Evolutionary conservation across 2,797 vertebrate species (phyloP).

Genomic region (Neosilurus mollespiculum): DNA sequence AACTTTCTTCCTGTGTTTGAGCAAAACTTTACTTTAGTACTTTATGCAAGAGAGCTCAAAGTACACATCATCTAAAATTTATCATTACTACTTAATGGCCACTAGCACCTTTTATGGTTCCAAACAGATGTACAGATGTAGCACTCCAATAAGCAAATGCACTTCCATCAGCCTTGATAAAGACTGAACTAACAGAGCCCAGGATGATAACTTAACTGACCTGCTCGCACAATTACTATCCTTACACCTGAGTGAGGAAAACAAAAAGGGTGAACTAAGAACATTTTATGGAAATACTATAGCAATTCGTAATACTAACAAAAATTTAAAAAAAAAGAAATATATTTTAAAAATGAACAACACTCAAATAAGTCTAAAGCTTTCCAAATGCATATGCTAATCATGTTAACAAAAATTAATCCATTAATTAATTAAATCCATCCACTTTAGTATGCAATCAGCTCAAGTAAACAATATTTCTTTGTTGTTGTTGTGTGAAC

Average conservation of each 20-base stretch:
- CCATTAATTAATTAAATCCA: too few species aligned
- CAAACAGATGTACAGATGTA: conserved; percentile 4
- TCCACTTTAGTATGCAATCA: not conserved
- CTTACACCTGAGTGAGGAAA: not conserved
- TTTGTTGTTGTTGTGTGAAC: not conserved
- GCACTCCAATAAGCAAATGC: not conserved
- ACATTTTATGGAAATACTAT: not conserved
- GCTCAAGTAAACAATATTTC: not conserved
- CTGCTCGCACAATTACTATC: not conserved
- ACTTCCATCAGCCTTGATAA: not conserved
- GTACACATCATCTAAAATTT: not conserved
- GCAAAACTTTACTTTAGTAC: not conserved
- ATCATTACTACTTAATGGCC: conserved; percentile 2
- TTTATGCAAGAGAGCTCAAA: conserved; percentile 1
- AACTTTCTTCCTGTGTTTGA: not conserved
- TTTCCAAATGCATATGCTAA: not conserved
- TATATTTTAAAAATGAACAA: not conserved
- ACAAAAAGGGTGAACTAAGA: not conserved
- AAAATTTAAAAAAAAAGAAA: not conserved
- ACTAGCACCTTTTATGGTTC: not conserved
- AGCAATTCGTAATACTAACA: not conserved
- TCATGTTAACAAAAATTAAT: too few species aligned
- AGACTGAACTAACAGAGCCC: too few species aligned
- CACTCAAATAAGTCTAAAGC: not conserved
- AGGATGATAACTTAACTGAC: not conserved